phyloP scores from a whole-genome alignment of 2,888 invertebrate species.

The Nudaria mundana region DNA sequence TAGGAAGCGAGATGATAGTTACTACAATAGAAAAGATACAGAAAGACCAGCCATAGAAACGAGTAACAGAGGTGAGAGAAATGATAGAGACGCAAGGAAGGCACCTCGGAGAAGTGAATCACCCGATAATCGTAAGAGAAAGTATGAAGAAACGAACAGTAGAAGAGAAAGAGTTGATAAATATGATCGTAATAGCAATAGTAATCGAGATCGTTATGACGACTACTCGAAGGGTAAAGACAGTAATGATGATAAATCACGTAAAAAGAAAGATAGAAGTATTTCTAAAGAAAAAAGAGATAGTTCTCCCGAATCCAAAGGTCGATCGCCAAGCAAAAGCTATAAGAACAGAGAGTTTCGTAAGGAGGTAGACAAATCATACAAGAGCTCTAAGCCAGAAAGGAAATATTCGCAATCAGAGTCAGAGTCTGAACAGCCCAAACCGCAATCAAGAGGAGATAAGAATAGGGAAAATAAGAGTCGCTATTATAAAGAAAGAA shows the following conservation, averaged over 20 bases:
- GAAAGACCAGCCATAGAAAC: conserved; percentile 37
- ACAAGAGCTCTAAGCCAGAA: conserved; percentile 46
- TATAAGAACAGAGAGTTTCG: conserved; percentile 43
- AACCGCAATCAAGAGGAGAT: conserved; percentile 35
- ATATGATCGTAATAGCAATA: conserved; percentile 38
- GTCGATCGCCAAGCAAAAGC: conserved; percentile 45
- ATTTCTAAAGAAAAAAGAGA: conserved; percentile 49
- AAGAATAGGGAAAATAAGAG: conserved; percentile 42
- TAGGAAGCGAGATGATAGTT: conserved; percentile 27
- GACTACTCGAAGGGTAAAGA: conserved; percentile 40
- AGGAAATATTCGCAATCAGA: conserved; percentile 52
- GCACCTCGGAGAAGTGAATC: conserved; percentile 34
- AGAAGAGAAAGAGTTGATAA: conserved; percentile 34
- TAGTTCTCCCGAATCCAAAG: conserved; percentile 48
- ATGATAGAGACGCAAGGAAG: conserved; percentile 42
- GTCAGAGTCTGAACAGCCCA: conserved; percentile 51
- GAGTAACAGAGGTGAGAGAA: conserved; percentile 30
- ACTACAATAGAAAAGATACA: conserved; percentile 30
- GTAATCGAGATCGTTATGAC: conserved; percentile 44
- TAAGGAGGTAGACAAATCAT: conserved; percentile 46
- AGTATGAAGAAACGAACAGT: conserved; percentile 23
- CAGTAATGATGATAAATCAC: conserved; percentile 36
- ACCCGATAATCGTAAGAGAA: conserved; percentile 32
- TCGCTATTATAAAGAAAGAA: conserved; percentile 43
- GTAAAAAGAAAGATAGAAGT: conserved; percentile 48